Base-by-base conservation (phyloP, 2,888 invertebrate genomes). In the Protonemura montana region DNA sequence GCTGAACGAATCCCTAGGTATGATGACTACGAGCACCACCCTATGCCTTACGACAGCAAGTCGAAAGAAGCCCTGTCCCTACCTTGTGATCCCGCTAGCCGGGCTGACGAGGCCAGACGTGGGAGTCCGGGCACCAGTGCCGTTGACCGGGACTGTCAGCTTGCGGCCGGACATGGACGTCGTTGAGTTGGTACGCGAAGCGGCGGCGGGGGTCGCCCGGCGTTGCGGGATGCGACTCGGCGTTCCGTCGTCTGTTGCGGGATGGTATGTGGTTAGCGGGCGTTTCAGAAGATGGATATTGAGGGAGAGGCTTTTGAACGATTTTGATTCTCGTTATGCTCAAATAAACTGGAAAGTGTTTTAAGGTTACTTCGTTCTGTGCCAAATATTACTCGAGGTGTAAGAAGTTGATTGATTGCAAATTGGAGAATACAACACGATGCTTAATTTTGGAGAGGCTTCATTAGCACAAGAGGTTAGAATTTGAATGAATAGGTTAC, bases 161-260 rank as follows among this genome's bases (percentile, higher is more conserved):
- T 89, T 89, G 0, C 89, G 89, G 6, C 83, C 80, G 42, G 87
- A 85, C 7, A 87, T 82, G 13, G 87, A 76, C 41, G 87, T 85
- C 16, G 87, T 86, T 10, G 87, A 86, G 26, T 87, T 87, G 27
- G 87, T 86, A 6, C 87, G 85, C 77, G 88, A 85, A 35, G 95
- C 94, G 25, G 95, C 94, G 87, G 95, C 93, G 92, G 94, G 93
- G 0, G 88, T 88, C 76, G 87, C 85, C 21, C 89, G 87, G 25
- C 88, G 86, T 29, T 87, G 87, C 87, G 97, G 97, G 91, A 97
- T 97, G 90, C 97, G 95, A 88, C 97, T 96, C 88, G 95, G 96
- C 81, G 96, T 96, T 82, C 94, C 94, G 90, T 96, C 96, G 91
- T 96, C 96, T 96, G 88, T 5, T 88, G 6, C 5, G 26, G n/a